Evolutionary conservation across 2,113 vertebrate species (phyloP), one percentile per base, ranked within the genome.

Genomic region (Nothocercus nigrocapillus): DNA sequence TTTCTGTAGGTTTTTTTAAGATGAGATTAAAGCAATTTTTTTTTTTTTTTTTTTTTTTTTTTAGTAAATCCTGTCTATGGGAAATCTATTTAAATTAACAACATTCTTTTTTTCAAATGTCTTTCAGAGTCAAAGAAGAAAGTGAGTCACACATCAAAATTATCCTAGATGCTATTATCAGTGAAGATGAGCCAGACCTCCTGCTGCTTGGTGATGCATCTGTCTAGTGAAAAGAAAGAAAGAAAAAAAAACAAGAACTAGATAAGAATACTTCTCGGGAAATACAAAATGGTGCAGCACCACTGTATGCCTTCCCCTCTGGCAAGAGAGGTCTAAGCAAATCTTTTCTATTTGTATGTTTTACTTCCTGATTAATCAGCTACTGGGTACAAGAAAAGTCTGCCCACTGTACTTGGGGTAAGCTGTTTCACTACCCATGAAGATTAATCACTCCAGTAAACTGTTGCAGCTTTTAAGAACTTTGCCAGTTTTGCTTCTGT

Each of bases 11-110:
- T 28, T 53, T 38, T 34, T 87, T 94, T 8, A 76, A 96, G n/a
- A 91, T 85, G 54, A 96, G 73, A 97, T 96, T 87, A 96, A 94
- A 96, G 59, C 12, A 69, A 76, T 36, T 53, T 47, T 34, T 66
- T 79, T 82, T 53, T 28, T 13, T 62, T 74, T 85, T 89, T 85
- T 81, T 36, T 44, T 44, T 44, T 44, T 44, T 44, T 44, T 44
- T 44, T 30, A 61, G 44, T 77, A 93, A 95, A 94, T 90, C 59
- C 70, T 83, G 47, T 95, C 94, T 89, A 67, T 81, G 53, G 18
- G 30, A 95, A 95, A 96, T 91, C 94, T 92, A 80, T 94, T 95
- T 93, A 96, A 96, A 95, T 94, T 82, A 96, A 94, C 81, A 82
- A 20, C 45, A 87, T 30, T 77, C 53, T 90, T 88, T 91, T 91